Conservation (phyloP, 2,888 invertebrate species). For the Physocephala rufipes region DNA sequence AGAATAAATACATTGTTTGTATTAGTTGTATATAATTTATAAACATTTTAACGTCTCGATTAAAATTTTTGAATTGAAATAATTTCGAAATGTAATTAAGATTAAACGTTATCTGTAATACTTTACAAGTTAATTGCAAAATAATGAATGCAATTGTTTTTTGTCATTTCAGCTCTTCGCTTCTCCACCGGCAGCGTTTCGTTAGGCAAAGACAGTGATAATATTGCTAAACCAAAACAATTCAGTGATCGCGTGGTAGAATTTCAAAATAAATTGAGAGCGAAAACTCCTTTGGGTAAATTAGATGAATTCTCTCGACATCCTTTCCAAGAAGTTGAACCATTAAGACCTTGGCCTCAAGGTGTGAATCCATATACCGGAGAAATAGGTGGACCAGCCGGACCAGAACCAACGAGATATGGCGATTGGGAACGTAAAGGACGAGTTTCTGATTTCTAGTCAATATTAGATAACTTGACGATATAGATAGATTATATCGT, state of each 20-base stretch:
- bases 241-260: slow-evolving; percentile 72
- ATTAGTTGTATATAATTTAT: too few relatives aligned
- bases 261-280: slow-evolving; percentile 79
- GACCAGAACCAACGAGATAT: slow-evolving; percentile 98
- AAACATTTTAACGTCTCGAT: too few relatives aligned
- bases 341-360: slow-evolving; percentile 84
- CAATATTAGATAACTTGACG: slow-evolving; percentile 19
- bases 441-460: slow-evolving; percentile 91
- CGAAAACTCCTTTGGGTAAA: slow-evolving; percentile 74
- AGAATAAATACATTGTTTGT: too few relatives aligned
- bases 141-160: background rate
- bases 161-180: slow-evolving; percentile 47
- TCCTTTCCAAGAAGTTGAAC: slow-evolving; percentile 83
- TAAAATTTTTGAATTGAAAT: too few relatives aligned
- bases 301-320: slow-evolving; percentile 80
- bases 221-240: slow-evolving; percentile 53
- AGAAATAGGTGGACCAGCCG: slow-evolving; percentile 93
- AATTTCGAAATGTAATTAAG: too few relatives aligned
- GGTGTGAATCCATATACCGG: slow-evolving; percentile 92
- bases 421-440: slow-evolving; percentile 99
- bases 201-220: slow-evolving; percentile 27
- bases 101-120: background rate
- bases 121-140: background rate
- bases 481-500: background rate
- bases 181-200: slow-evolving; percentile 50